Conservation (phyloP, 35 echinoderm and acorn worm genomes). For the Ophiothrix spiculata region DNA sequence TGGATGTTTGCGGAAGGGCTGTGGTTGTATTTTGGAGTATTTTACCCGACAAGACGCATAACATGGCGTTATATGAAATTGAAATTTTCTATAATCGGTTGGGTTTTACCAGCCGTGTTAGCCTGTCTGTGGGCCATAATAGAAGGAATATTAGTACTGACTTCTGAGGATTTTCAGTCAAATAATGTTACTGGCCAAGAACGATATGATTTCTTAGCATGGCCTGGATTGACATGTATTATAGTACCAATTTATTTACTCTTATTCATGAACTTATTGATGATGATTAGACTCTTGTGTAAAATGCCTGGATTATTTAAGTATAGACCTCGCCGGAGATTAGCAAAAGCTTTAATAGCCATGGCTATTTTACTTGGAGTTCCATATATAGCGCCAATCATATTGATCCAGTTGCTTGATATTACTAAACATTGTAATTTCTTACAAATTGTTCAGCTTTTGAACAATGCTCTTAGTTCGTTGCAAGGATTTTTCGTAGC, state of each 20-base stretch:
- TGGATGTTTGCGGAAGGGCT: constrained; percentile 2
- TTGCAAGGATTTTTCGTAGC: too few relatives aligned
- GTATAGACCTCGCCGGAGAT: not conserved
- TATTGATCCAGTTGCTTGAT: too few relatives aligned
- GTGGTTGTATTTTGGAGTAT: not conserved
- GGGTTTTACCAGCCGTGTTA: not conserved
- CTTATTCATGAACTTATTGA: not conserved
- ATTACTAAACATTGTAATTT: too few relatives aligned
- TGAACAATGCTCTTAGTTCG: too few relatives aligned
- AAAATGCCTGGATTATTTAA: not conserved
- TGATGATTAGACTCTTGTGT: not conserved
- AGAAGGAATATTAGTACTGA: not conserved
- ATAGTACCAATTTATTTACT: not conserved
- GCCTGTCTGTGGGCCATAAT: not conserved
- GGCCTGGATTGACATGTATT: not conserved
- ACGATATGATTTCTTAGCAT: not conserved
- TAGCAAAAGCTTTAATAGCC: not conserved
- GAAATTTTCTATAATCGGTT: not conserved
- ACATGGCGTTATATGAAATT: not conserved
- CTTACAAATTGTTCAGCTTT: too few relatives aligned
- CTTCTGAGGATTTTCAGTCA: too few relatives aligned
- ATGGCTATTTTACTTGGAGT: not conserved
- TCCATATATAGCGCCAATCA: not conserved
- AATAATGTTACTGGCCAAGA: not conserved
- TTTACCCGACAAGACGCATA: not conserved